These are phyloP conservation scores for Pelobates fuscus DNA, from an alignment of 2,113 vertebrate genomes.

Conservation along the genomic window DNA sequence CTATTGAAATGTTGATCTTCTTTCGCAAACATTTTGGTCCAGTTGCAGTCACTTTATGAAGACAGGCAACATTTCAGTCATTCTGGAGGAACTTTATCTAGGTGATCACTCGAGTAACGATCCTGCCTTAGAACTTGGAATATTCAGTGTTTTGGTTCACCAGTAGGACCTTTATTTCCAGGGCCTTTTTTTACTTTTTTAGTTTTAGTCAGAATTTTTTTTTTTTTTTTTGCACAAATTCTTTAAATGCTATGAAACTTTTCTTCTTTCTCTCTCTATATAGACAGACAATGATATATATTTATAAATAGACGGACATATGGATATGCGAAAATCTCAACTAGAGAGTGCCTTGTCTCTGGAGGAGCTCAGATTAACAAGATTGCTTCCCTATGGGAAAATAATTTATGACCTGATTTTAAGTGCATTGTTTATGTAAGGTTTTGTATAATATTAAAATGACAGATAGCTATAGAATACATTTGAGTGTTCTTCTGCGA, in stretches of 20 bases:
- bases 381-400: constrained; percentile 30
- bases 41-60: no score
- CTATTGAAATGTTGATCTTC: no score
- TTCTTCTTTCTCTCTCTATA: not conserved
- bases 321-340: not conserved
- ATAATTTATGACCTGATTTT: constrained; percentile 14
- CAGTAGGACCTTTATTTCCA: no score
- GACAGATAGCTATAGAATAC: not conserved
- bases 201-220: no score
- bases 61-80: no score
- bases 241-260: not conserved
- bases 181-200: no score
- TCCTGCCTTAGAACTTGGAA: no score
- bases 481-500: not conserved
- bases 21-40: no score
- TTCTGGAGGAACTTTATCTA: no score
- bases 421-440: not conserved
- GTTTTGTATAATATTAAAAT: constrained; percentile 30
- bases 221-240: not conserved
- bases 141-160: no score
- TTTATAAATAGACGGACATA: no score
- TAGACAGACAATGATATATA: not conserved
- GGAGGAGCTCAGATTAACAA: not conserved
- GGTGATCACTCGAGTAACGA: no score
- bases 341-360: not conserved